Conservation (phyloP, 2,797 vertebrate species). For the Poeciliopsis presidionis region DNA sequence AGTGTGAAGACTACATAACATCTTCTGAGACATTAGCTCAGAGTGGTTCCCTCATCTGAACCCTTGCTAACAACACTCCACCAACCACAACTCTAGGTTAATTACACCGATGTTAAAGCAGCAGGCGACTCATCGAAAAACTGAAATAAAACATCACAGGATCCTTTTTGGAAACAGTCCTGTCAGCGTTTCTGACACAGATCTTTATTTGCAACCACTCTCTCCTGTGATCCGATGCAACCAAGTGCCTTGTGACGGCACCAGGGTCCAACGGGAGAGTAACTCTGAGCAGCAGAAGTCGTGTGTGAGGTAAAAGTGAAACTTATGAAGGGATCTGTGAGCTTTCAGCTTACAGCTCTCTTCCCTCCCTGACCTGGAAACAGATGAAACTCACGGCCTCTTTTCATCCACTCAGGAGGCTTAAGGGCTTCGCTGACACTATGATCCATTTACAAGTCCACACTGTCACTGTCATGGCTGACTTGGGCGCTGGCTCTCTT, state of each 20-base stretch:
- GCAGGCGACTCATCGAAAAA: conserved; percentile 31
- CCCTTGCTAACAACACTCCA: conserved; percentile 30
- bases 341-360: conserved; percentile 28
- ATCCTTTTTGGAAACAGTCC: background rate
- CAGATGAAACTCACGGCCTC: conserved; percentile 37
- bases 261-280: background rate
- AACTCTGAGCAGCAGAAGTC: conserved; percentile 20
- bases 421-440: conserved; percentile 60
- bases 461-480: background rate
- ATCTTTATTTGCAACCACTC: background rate
- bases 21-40: conserved; percentile 47
- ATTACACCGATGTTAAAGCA: conserved; percentile 51
- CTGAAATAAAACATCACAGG: conserved; percentile 1
- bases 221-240: background rate
- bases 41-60: conserved; percentile 49
- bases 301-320: conserved; percentile 22
- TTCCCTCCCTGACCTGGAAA: conserved; percentile 49
- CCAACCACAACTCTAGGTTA: conserved; percentile 37
- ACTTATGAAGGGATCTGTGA: conserved; percentile 20
- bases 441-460: conserved; percentile 53
- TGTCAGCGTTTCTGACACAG: background rate
- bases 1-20: conserved; percentile 40
- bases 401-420: conserved; percentile 61
- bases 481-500: conserved; percentile 12
- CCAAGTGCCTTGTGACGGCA: background rate